Percentiles rank a stretch among this genome's conserved stretches.
phyloP scores from a whole-genome alignment of 2,797 vertebrate genomes.

The Spinus olivaceus region DNA sequence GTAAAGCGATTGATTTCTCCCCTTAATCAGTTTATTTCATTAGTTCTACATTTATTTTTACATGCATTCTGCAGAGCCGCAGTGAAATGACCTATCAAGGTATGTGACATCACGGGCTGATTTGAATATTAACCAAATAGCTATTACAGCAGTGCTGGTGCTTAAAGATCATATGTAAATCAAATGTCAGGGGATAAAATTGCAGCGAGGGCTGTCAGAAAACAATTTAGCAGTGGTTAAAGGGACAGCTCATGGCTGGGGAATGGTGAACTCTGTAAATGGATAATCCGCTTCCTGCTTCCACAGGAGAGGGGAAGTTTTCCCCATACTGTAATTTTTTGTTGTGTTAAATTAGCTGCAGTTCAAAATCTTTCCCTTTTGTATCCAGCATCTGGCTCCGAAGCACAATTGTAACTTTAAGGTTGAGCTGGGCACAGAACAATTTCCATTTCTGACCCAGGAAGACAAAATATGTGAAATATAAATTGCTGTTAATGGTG shows the following conservation, averaged over 20 bases:
- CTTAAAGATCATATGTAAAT: conserved; percentile 99
- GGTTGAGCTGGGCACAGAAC: not conserved
- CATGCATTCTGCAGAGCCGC: conserved; percentile 71
- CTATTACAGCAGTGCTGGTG: conserved; percentile 81
- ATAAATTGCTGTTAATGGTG: not conserved
- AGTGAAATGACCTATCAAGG: conserved; percentile 86
- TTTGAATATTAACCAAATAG: conserved; percentile 95
- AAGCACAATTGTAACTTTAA: not conserved
- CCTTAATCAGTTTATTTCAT: conserved; percentile 96
- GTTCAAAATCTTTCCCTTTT: not conserved
- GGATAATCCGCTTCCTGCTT: conserved; percentile 59
- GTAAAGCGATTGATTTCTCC: conserved; percentile 91
- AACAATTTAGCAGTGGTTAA: conserved; percentile 95
- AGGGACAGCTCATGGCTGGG: conserved; percentile 82
- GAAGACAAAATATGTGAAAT: not conserved
- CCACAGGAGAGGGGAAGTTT: fast-evolving
- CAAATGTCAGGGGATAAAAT: conserved; percentile 89
- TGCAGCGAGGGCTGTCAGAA: conserved; percentile 89
- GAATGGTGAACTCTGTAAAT: conserved; percentile 80
- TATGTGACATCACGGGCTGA: conserved; percentile 82
- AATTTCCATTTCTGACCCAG: conserved; percentile 23
- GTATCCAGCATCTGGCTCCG: not conserved
- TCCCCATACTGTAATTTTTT: not conserved
- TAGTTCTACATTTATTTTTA: conserved; percentile 90
- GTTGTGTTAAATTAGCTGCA: not conserved